These are phyloP conservation scores for Tribolium freemani DNA, from an alignment of 2,888 invertebrate genomes.

Conservation along the genomic window DNA sequence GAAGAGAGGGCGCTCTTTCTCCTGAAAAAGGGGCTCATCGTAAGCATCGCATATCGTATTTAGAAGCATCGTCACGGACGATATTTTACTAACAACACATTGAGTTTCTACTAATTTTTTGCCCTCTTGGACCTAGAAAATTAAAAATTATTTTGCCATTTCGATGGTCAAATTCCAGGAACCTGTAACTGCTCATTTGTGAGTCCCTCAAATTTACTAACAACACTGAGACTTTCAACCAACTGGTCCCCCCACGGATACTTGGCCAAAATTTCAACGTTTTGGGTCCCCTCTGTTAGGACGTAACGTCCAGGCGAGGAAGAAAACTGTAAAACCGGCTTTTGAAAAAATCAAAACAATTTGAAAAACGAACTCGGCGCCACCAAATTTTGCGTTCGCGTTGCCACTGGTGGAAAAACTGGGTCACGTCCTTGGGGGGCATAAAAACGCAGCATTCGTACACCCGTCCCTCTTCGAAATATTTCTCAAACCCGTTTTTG, in stretches of 20 bases:
- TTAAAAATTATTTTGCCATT: conserved; percentile 29
- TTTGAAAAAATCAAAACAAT: background rate
- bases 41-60: conserved; percentile 73
- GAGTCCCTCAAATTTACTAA: conserved; percentile 54
- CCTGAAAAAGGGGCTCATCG: conserved; percentile 70
- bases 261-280: conserved; percentile 75
- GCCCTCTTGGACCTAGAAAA: conserved; percentile 63
- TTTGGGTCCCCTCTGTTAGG: conserved; percentile 70
- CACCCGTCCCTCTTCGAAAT: conserved; percentile 39
- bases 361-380: conserved; percentile 74
- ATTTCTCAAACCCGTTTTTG: conserved; percentile 49
- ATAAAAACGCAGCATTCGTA: conserved; percentile 68
- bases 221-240: conserved; percentile 75
- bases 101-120: conserved; percentile 63
- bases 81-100: conserved; percentile 69
- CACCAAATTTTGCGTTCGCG: conserved; percentile 87
- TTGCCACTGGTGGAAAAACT: conserved; percentile 82
- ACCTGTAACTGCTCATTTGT: conserved; percentile 55
- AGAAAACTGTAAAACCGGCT: conserved; percentile 70
- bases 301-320: conserved; percentile 80
- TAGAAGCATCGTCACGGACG: conserved; percentile 71
- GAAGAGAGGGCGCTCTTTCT: conserved; percentile 66
- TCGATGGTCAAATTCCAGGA: too few relatives aligned
- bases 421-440: conserved; percentile 70
- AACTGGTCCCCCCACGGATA: conserved; percentile 75